Conservation (phyloP, 2,797 vertebrate species). For the Apogon hyalosoma region DNA sequence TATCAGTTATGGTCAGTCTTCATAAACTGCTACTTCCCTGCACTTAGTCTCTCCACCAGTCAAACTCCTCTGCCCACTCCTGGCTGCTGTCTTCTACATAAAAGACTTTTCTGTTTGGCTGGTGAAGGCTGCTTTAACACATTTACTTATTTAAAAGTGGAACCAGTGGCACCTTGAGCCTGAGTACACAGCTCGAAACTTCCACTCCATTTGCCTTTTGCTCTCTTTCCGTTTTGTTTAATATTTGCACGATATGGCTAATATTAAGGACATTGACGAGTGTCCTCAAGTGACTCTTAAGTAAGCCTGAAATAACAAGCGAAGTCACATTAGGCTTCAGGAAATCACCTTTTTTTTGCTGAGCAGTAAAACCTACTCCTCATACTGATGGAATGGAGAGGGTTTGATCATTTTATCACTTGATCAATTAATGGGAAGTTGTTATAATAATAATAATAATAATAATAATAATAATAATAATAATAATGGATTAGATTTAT, state of each 20-base stretch:
- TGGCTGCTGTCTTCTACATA: neutral
- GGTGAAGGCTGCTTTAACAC: neutral
- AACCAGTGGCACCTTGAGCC: too few species aligned
- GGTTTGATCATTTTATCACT: too few species aligned
- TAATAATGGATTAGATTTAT: too few species aligned
- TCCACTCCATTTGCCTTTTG: neutral
- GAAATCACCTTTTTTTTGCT: neutral
- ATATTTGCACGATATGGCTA: neutral
- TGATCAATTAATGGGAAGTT: too few species aligned
- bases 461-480: too few species aligned
- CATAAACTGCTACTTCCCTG: neutral
- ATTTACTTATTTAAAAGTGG: conserved; percentile 2
- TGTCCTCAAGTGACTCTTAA: neutral
- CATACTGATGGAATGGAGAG: too few species aligned
- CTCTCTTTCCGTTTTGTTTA: conserved; percentile 1
- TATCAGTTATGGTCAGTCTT: conserved; percentile 25
- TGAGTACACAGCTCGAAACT: neutral
- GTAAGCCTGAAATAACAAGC: neutral
- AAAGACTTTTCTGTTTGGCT: neutral
- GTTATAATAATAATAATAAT: too few species aligned
- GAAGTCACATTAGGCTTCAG: neutral
- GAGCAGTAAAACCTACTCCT: neutral
- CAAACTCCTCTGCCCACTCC: conserved; percentile 12
- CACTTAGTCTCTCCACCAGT: conserved; percentile 28
- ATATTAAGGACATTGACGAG: neutral